Percentiles rank a stretch among this genome's conserved stretches.
Evolutionary conservation across 37 sponge, comb jelly and placozoan species (phyloP).

Genomic region (Geodia barretti): DNA sequence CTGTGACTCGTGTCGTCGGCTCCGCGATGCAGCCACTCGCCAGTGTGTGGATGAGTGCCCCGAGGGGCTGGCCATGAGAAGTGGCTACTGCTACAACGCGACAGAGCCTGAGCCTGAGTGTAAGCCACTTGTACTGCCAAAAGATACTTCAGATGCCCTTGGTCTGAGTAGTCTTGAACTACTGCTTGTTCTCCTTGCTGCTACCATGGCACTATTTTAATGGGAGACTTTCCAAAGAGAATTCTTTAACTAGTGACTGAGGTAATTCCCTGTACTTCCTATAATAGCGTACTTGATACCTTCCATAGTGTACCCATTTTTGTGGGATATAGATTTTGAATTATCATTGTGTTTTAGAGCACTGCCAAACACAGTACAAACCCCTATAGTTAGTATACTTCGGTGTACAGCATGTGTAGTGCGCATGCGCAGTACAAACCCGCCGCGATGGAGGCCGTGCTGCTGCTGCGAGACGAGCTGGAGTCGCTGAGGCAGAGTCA

Average conservation of each 20-base stretch:
- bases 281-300: constrained; percentile 56
- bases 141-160: too few species aligned
- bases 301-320: constrained; percentile 64
- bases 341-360: too few species aligned
- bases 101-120: constrained; percentile 15
- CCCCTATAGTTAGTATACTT: too few species aligned
- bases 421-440: neutral
- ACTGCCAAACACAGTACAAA: too few species aligned
- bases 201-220: too few species aligned
- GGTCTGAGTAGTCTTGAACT: too few species aligned
- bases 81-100: constrained; percentile 12
- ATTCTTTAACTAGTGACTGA: too few species aligned
- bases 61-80: neutral
- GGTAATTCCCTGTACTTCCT: too few species aligned
- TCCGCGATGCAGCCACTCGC: constrained; percentile 6
- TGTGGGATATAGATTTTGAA: constrained; percentile 72
- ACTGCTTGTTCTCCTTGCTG: too few species aligned
- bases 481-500: neutral
- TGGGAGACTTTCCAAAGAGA: too few species aligned
- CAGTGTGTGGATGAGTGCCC: constrained; percentile 8
- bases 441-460: neutral
- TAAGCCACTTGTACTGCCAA: too few species aligned
- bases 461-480: neutral
- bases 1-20: constrained; percentile 22
- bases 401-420: neutral